phyloP scores from a whole-genome alignment of 2,888 invertebrate species.

The Harpalus rufipes region DNA sequence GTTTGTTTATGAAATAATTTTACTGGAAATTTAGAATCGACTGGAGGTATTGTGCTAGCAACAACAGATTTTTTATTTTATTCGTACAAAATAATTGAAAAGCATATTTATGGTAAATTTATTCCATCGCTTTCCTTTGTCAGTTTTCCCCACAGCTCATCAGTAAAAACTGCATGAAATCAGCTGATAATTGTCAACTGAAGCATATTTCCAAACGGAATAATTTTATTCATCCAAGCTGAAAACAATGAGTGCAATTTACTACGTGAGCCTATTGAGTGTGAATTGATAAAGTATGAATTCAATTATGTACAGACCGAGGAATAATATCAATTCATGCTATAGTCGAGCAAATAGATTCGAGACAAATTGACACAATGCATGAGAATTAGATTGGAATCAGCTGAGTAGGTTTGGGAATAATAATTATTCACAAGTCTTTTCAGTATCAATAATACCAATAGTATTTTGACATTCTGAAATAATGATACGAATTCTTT shows the following conservation, averaged over 20 bases:
- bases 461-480: no score
- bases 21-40: no score
- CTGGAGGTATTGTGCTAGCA: no score
- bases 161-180: neutral
- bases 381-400: no score
- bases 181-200: neutral
- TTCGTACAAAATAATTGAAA: no score
- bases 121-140: neutral
- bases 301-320: neutral
- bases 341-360: neutral
- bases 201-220: neutral
- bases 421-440: no score
- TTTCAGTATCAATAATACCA: no score
- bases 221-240: neutral
- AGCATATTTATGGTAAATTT: neutral
- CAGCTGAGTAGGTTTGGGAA: no score
- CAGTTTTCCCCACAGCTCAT: neutral
- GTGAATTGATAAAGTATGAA: conserved; percentile 11
- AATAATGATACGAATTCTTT: no score
- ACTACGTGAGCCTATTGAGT: neutral
- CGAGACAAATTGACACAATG: neutral
- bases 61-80: no score
- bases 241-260: conserved; percentile 10
- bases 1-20: no score
- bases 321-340: neutral